Conservation (phyloP, 2,888 invertebrate species). For the Apeira syringaria region DNA sequence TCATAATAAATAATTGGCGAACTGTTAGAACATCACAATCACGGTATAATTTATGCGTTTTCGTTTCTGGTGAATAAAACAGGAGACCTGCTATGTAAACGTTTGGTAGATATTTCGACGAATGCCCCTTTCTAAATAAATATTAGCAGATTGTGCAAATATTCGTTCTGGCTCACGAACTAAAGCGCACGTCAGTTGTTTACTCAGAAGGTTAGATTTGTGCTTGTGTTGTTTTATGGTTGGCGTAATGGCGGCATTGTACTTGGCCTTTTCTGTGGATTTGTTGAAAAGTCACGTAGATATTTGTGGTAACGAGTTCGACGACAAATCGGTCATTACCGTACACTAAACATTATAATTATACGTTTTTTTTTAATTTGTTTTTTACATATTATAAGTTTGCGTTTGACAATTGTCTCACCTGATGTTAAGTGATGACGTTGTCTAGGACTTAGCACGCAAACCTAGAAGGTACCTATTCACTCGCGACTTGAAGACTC, state of each 20-base stretch:
- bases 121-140: conserved; percentile 2
- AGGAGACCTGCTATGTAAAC: no score
- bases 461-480: no score
- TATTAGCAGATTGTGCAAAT: conserved; percentile 7
- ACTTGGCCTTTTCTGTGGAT: not conserved
- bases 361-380: no score
- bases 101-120: not conserved
- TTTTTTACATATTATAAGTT: no score
- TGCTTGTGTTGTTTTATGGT: not conserved
- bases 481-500: no score
- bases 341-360: not conserved
- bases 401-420: no score
- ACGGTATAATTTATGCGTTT: no score
- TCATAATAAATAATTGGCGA: no score
- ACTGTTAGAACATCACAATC: no score
- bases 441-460: no score
- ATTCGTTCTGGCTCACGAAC: not conserved
- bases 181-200: not conserved
- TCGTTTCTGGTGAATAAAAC: no score
- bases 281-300: not conserved
- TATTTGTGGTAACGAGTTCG: not conserved
- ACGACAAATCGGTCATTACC: not conserved
- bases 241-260: not conserved
- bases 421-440: no score
- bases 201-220: not conserved